phyloP scores from a whole-genome alignment of 2,797 vertebrate genomes.

The Coilia nasus region DNA sequence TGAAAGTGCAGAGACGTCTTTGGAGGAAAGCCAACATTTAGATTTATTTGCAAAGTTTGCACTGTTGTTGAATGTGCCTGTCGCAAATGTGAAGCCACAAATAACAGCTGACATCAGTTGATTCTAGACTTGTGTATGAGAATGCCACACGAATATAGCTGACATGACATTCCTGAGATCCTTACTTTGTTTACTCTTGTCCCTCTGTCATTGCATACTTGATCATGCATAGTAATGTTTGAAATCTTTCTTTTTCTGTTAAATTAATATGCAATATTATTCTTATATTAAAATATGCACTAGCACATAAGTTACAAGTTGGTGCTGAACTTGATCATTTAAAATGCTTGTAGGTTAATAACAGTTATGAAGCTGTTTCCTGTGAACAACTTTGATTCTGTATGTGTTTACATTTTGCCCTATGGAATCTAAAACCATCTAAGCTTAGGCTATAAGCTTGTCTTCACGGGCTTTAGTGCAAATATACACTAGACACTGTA shows the following conservation, averaged over 20 bases:
- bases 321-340: no score
- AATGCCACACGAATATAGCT: conserved; percentile 65
- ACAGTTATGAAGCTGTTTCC: no score
- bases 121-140: conserved; percentile 72
- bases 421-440: not conserved
- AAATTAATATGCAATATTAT: no score
- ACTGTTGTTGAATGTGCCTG: conserved; percentile 17
- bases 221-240: not conserved
- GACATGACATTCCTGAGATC: conserved; percentile 43
- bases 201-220: not conserved
- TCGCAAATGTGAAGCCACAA: conserved; percentile 58
- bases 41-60: not conserved
- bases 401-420: not conserved
- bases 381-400: no score
- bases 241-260: not conserved
- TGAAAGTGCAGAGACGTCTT: not conserved
- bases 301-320: no score
- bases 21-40: not conserved
- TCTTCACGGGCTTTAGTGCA: not conserved
- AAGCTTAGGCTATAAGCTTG: not conserved
- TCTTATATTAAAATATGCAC: no score
- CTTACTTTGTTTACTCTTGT: not conserved
- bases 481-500: not conserved
- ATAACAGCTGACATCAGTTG: conserved; percentile 72
- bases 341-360: no score